Percentiles rank a stretch among this genome's conserved stretches.
These are phyloP conservation scores for Yponomeuta sedellus DNA, from an alignment of 2,888 invertebrate species.

Conservation along the genomic window DNA sequence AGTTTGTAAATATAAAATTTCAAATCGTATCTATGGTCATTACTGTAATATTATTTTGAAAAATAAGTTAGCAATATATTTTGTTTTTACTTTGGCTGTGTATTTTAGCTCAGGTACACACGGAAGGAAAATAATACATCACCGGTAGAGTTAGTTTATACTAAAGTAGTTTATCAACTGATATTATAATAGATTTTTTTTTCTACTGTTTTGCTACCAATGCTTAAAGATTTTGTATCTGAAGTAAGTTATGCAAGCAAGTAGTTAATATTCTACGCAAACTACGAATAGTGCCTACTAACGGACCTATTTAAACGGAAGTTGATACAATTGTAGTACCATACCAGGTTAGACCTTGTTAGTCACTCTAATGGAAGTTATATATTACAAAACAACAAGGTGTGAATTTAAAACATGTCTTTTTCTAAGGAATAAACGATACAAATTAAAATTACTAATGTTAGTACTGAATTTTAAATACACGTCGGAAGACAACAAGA, in stretches of 20 bases:
- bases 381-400: neutral
- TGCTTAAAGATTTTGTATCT: neutral
- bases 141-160: conserved; percentile 2
- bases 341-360: neutral
- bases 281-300: neutral
- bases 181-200: neutral
- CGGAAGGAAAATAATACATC: conserved; percentile 44
- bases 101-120: conserved; percentile 51
- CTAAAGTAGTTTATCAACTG: neutral
- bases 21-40: neutral
- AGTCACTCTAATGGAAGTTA: neutral
- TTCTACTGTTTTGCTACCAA: neutral
- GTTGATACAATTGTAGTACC: neutral
- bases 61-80: conserved; percentile 7
- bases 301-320: neutral
- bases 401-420: conserved; percentile 53
- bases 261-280: neutral
- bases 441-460: conserved; percentile 41
- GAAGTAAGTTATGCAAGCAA: neutral
- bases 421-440: conserved; percentile 64
- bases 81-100: conserved; percentile 21
- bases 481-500: conserved; percentile 61
- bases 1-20: conserved; percentile 38
- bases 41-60: conserved; percentile 11
- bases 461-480: conserved; percentile 31